Conservation (phyloP, 2,797 vertebrate genomes). For the Eulemur albifrons region DNA sequence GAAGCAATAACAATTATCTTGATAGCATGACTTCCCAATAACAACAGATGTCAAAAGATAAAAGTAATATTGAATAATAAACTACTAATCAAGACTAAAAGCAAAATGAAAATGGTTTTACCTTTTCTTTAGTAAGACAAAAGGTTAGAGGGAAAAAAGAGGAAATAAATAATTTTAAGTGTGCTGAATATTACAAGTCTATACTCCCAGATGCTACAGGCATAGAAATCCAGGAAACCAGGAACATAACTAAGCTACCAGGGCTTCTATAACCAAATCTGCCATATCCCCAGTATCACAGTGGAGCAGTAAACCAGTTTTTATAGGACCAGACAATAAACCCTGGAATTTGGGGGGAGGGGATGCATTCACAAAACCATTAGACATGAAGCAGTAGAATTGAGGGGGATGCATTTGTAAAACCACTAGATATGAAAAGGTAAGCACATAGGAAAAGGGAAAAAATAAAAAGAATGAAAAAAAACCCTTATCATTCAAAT, state of each 20-base stretch:
- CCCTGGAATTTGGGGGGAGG: background rate
- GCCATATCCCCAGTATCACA: background rate
- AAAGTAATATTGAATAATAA: background rate
- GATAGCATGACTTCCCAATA: background rate
- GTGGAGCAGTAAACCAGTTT: background rate
- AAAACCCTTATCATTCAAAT: background rate
- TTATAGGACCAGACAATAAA: background rate
- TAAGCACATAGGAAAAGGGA: background rate
- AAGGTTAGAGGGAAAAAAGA: background rate
- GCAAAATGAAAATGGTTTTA: background rate
- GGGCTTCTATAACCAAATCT: background rate
- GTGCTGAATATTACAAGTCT: background rate
- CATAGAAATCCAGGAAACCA: background rate
- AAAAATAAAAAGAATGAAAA: background rate
- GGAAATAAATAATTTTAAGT: background rate
- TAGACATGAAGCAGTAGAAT: background rate
- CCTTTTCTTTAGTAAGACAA: background rate
- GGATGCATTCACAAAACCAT: background rate
- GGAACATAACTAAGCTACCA: background rate
- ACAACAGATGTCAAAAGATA: constrained; percentile 1
- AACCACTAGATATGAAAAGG: background rate
- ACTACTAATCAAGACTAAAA: background rate
- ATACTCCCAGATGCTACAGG: background rate
- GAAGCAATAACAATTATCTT: background rate
- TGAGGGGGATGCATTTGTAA: background rate